Evolutionary conservation across 2,113 vertebrate species (phyloP), one percentile per base, ranked within the genome.

Genomic region (Nannobrachium achirus): DNA sequence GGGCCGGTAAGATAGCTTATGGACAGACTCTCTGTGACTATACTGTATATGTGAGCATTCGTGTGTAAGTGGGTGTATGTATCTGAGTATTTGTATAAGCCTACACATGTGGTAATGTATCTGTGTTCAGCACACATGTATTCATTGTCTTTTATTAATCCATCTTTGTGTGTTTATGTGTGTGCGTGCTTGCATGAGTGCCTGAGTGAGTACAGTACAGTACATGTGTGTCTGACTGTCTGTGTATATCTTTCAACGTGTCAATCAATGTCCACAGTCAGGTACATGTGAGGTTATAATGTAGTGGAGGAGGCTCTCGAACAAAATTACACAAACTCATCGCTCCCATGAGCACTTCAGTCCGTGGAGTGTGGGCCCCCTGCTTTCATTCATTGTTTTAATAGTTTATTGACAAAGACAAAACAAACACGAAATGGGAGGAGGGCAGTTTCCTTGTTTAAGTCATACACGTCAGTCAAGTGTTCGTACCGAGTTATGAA

Each of bases 351-450:
- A 46, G n/a, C 75, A 51, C 68, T 63, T 49, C 76, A 74, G 81
- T 71, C 75, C 60, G 4, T 63, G 61, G 51, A 76, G 71, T 62
- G 75, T 63, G 52, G 2, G 52, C 74, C 72, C 73, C 78, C 66
- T 66, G 74, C 66, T 55, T 86, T 71, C 73, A 84, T 83, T 87
- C 79, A 81, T 56, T 65, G 70, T 76, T 66, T 71, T 53, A 42
- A 52, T 56, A 50, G 63, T 75, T 76, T 74, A 69, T 69, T 73
- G 77, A 79, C 59, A 63, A 66, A 40, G 56, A 77, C 68, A 79
- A 66, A 48, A 52, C 61, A 67, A 33, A 33, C 25, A 33, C n/a
- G n/a, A n/a, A 33, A 33, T 33, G 25, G 25, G 25, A 33, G 25
- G 25, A 33, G 25, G 25, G 25, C 25, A 33, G 25, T 33, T 33